These are phyloP conservation scores for Glyphotaelius pellucidus DNA, from an alignment of 2,888 invertebrate species.

Conservation along the genomic window DNA sequence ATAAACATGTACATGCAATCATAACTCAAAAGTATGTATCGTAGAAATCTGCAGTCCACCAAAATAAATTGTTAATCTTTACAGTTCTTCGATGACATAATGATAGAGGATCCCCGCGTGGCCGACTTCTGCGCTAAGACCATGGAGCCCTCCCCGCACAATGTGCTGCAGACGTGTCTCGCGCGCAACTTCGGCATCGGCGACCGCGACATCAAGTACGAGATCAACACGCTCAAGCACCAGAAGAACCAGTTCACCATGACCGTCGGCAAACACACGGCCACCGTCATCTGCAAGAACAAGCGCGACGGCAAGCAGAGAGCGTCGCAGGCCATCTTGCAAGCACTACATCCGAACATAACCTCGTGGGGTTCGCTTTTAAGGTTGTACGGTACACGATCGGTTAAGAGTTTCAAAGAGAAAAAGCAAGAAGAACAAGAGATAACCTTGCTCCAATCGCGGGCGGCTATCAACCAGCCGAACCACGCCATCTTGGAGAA, in stretches of 20 bases:
- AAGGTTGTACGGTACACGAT: constrained; percentile 93
- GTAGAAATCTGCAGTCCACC: background rate
- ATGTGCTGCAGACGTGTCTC: constrained; percentile 93
- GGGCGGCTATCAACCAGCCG: constrained; percentile 92
- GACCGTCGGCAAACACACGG: constrained; percentile 94
- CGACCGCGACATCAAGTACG: constrained; percentile 90
- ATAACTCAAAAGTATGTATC: background rate
- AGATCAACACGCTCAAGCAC: constrained; percentile 86
- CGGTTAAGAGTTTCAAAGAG: constrained; percentile 93
- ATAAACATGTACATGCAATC: too few relatives aligned
- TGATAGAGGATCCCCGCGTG: constrained; percentile 95
- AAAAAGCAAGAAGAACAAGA: constrained; percentile 95
- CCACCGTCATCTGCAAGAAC: constrained; percentile 95
- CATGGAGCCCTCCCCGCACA: constrained; percentile 96
- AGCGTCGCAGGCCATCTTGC: constrained; percentile 95
- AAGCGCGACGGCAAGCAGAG: constrained; percentile 97
- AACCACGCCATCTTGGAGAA: constrained; percentile 94
- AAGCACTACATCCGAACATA: constrained; percentile 96
- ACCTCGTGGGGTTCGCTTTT: constrained; percentile 96
- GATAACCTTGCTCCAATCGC: constrained; percentile 92
- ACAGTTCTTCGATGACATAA: constrained; percentile 94
- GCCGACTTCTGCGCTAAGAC: constrained; percentile 97
- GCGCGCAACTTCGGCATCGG: constrained; percentile 95
- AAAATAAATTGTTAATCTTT: constrained; percentile 55
- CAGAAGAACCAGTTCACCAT: constrained; percentile 96